Conservation (phyloP, 1,140 invertebrate genomes). For the Tigriopus japonicus region DNA sequence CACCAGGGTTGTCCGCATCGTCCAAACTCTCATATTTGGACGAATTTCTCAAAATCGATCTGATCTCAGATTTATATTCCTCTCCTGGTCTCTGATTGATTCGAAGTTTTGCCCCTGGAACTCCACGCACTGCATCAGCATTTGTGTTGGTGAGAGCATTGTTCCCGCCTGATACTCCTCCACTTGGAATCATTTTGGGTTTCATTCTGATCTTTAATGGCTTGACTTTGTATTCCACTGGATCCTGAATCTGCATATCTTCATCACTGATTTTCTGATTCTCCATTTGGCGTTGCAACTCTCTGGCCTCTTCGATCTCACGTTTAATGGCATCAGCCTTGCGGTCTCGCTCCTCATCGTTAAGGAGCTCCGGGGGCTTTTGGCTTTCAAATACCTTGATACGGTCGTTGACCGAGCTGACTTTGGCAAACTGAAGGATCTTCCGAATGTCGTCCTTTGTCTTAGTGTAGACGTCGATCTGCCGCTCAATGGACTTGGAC, state of each 20-base stretch:
- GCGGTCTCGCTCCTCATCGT: neutral
- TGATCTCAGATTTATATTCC: neutral
- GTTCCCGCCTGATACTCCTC: neutral
- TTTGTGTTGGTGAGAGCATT: too few species aligned
- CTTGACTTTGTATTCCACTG: conserved; percentile 6
- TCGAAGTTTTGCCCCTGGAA: neutral
- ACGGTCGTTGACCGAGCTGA: conserved; percentile 7
- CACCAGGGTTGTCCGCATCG: too few species aligned
- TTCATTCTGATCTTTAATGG: conserved; percentile 8
- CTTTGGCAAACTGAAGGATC: conserved; percentile 9
- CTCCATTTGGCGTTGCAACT: neutral
- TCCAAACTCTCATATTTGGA: too few species aligned
- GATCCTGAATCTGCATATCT: conserved; percentile 1
- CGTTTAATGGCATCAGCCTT: conserved; percentile 12
- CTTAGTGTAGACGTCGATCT: conserved; percentile 5
- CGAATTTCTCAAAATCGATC: neutral
- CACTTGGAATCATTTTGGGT: neutral
- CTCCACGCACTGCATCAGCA: neutral
- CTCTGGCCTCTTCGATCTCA: conserved; percentile 7
- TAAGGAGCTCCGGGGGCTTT: neutral
- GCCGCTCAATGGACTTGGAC: neutral
- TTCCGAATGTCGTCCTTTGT: conserved; percentile 11
- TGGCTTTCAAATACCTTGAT: conserved; percentile 11
- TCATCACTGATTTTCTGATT: neutral
- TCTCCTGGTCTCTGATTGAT: conserved; percentile 5